Percentiles rank a stretch among this genome's conserved stretches.
These are phyloP conservation scores for Pachypanchax playfairii DNA, from an alignment of 2,113 vertebrate genomes.

Conservation along the genomic window DNA sequence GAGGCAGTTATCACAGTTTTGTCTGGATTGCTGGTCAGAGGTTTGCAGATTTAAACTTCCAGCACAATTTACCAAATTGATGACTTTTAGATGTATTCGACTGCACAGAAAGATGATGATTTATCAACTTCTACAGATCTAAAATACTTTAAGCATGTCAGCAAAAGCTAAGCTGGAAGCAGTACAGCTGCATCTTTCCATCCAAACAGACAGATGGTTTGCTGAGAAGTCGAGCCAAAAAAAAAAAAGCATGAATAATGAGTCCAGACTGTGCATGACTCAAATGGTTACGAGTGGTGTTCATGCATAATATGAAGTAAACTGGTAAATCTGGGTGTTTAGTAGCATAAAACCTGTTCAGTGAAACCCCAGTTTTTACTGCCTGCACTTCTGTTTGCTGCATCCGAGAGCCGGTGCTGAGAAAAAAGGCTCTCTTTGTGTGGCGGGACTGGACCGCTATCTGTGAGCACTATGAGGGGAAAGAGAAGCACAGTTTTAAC, in stretches of 20 bases:
- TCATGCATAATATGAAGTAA: slow-evolving; percentile 21
- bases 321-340: slow-evolving; percentile 30
- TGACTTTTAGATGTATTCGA: slow-evolving; percentile 12
- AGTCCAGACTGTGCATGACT: slow-evolving; percentile 29
- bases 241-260: slow-evolving; percentile 53
- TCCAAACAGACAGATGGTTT: slow-evolving; percentile 26
- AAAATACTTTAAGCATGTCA: slow-evolving; percentile 45
- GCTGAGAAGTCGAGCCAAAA: slow-evolving; percentile 48
- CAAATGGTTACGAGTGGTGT: slow-evolving; percentile 5
- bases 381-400: slow-evolving; percentile 12
- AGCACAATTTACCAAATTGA: not conserved
- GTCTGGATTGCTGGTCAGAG: not conserved
- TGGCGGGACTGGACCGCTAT: slow-evolving; percentile 34
- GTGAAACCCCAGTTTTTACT: slow-evolving; percentile 36
- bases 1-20: not conserved
- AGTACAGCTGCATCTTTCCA: slow-evolving; percentile 24
- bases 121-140: slow-evolving; percentile 29
- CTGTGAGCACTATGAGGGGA: slow-evolving; percentile 20
- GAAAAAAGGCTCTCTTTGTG: slow-evolving; percentile 58
- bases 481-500: slow-evolving; percentile 26
- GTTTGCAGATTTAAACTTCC: slow-evolving; percentile 6
- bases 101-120: slow-evolving; percentile 10
- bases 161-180: slow-evolving; percentile 52
- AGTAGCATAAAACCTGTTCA: slow-evolving; percentile 37
- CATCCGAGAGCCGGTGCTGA: slow-evolving; percentile 32